phyloP scores from a whole-genome alignment of 2,797 vertebrate genomes.

The Thunnus albacares region DNA sequence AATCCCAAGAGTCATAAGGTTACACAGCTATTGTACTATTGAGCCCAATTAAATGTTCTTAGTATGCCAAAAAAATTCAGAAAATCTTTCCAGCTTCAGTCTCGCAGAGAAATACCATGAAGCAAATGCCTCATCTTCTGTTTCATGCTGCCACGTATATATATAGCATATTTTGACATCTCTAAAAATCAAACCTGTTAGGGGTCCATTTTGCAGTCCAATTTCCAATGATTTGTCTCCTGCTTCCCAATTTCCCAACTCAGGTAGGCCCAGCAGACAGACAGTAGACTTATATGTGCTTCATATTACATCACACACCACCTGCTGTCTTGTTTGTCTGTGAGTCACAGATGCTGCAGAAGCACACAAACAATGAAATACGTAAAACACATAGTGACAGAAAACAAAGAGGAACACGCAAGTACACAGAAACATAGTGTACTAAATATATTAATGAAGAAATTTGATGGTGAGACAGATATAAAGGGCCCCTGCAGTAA shows the following conservation, averaged over 20 bases:
- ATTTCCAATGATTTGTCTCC: not conserved
- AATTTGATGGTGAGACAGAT: too few relatives aligned
- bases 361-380: conserved; percentile 58
- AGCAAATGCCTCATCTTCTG: not conserved
- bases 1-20: not conserved
- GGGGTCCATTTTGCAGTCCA: not conserved
- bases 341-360: conserved; percentile 69
- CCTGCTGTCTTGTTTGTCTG: conserved; percentile 81
- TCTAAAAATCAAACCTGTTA: conserved; percentile 7
- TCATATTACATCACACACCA: conserved; percentile 89
- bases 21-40: not conserved
- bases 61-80: conserved; percentile 6
- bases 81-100: conserved; percentile 9
- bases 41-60: conserved; percentile 16
- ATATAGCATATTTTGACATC: conserved; percentile 38
- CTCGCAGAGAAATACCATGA: not conserved
- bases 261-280: conserved; percentile 47
- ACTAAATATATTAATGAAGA: not conserved
- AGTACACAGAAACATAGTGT: conserved; percentile 21
- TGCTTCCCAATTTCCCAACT: conserved; percentile 80
- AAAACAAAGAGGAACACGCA: conserved; percentile 58
- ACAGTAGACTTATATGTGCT: conserved; percentile 89
- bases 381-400: conserved; percentile 63
- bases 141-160: not conserved
- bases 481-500: not conserved